A percentile compares a stretch with the other conserved stretches of the same genome.
Evolutionary conservation across 2,113 vertebrate species (phyloP).

Genomic region (Protomyctophum bolini): DNA sequence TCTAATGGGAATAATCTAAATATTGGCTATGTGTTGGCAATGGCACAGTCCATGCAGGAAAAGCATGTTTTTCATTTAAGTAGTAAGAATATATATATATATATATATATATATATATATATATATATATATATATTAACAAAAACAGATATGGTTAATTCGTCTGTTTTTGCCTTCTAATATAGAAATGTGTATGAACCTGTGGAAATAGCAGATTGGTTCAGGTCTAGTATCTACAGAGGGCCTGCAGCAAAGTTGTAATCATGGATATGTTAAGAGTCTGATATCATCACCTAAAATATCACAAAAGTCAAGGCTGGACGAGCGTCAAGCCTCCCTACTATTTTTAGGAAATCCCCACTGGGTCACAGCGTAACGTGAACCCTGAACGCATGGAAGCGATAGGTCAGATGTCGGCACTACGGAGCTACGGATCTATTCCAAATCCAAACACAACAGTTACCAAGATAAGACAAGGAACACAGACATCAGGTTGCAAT

Average conservation of each 20-base stretch:
- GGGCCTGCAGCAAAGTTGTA: conserved; percentile 4
- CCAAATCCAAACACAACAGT: conserved; percentile 16
- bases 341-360: conserved; percentile 52
- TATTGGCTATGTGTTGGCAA: too few relatives aligned
- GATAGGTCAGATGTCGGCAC: conserved; percentile 43
- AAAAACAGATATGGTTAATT: too few relatives aligned
- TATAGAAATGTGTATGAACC: too few relatives aligned
- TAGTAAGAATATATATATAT: too few relatives aligned
- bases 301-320: conserved; percentile 25
- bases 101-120: too few relatives aligned
- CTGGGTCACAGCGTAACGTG: conserved; percentile 65
- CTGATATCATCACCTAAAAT: conserved; percentile 6
- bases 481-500: conserved; percentile 23
- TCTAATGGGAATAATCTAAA: too few relatives aligned
- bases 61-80: too few relatives aligned
- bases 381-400: conserved; percentile 61
- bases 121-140: too few relatives aligned
- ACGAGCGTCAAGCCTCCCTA: conserved; percentile 9
- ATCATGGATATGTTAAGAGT: conserved; percentile 13
- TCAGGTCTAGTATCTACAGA: too few relatives aligned
- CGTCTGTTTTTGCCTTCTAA: too few relatives aligned
- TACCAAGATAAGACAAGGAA: background rate
- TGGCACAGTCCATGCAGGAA: too few relatives aligned
- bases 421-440: conserved; percentile 26
- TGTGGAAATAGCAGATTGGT: too few relatives aligned